Evolutionary conservation across 2,113 vertebrate species (phyloP).

Genomic region (Mirounga angustirostris): DNA sequence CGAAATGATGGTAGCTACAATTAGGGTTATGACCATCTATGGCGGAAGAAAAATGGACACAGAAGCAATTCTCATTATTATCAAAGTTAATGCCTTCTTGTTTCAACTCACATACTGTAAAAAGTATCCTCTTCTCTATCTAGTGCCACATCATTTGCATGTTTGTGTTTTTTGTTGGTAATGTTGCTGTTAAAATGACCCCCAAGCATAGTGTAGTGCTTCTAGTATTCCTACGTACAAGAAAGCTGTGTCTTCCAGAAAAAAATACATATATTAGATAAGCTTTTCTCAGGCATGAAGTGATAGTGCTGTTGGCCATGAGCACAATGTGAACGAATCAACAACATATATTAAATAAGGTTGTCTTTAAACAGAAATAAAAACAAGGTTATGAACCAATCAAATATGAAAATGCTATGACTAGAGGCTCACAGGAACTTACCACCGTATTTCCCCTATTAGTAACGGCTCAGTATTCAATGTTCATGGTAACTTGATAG

Average conservation of each 20-base stretch:
- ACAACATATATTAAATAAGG: not conserved
- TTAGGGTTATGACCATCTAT: not conserved
- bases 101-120: not conserved
- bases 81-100: not conserved
- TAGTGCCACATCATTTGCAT: not conserved
- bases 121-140: not conserved
- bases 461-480: conserved; percentile 1
- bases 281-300: not conserved
- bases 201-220: not conserved
- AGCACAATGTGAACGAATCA: conserved; percentile 12
- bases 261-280: not conserved
- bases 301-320: not conserved
- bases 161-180: not conserved
- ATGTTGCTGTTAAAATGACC: not conserved
- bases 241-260: not conserved
- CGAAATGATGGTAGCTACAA: not conserved
- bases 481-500: not conserved
- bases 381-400: not conserved
- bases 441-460: not conserved
- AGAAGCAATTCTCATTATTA: not conserved
- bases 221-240: not conserved
- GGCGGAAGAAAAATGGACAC: not conserved
- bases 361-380: conserved; percentile 27
- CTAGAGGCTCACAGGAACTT: not conserved
- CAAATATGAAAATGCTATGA: not conserved